Evolutionary conservation across 2,113 vertebrate genomes (phyloP), one percentile per base, ranked within the genome.

Genomic region (Xyrauchen texanus): DNA sequence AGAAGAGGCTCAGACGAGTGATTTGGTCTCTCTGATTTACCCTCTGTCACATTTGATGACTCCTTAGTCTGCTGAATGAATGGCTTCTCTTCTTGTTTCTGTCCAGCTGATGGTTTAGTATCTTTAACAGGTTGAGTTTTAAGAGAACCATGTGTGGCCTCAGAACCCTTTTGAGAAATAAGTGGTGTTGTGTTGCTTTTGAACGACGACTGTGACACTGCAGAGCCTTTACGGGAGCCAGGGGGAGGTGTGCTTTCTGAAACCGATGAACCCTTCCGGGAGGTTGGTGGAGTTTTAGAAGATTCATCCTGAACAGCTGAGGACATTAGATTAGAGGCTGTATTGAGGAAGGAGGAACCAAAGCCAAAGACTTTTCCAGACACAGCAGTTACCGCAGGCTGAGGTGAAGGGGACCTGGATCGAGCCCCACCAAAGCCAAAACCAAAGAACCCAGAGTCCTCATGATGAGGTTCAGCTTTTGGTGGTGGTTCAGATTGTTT

Each of bases 311-410:
- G 71, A 73, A 82, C 76, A 69, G 79, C 68, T 67, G 82, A 78
- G 7, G 77, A 71, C 52, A 86, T 82, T 8, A 84, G 16, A 63
- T 81, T 78, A 60, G 85, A 86, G 42, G 85, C 77, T 34, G 77
- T 67, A 55, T 75, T 80, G 34, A 86, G 44, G 13, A 84, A 55
- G 21, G 85, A 84, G 5, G 82, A 81, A n/a, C 78, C 75, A 68
- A 84, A 86, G 10, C 78, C 82, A 34, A 81, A 58, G 42, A 93
- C 91, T 49, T 95, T 95, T 34, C 93, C 94, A 34, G 93, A 93
- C 34, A 95, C 90, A 2, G 82, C 13, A 58, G 90, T 92, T 83
- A 91, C 94, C 80, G 60, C 11, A 84, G 72, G 61, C 42, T 94
- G 93, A 52, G 82, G 76, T 53, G 82, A 80, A 60, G 94, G 92